Conservation (phyloP, 2,888 invertebrate genomes). For the Eurois occulta region DNA sequence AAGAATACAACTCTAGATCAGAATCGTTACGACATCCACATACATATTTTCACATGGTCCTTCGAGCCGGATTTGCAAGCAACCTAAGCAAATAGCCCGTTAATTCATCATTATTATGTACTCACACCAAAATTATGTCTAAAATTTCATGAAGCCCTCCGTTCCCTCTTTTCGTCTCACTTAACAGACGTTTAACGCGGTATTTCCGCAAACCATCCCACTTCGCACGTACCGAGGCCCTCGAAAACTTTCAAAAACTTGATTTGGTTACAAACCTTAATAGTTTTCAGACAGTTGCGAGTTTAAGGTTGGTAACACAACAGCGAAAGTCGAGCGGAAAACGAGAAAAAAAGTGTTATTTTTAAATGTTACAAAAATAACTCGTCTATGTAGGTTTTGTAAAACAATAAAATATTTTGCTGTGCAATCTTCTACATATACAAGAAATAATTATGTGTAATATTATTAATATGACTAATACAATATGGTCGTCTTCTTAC, state of each 20-base stretch:
- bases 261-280: conserved; percentile 66
- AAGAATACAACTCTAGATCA: not conserved
- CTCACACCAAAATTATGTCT: not conserved
- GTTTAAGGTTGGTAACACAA: conserved; percentile 59
- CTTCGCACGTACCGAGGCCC: conserved; percentile 54
- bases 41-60: not conserved
- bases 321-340: not conserved
- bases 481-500: not conserved
- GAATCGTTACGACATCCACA: not conserved
- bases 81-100: not conserved
- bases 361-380: too few species aligned
- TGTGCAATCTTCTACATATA: not conserved
- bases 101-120: not conserved
- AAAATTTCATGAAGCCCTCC: conserved; percentile 12
- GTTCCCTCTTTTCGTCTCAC: not conserved
- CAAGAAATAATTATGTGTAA: not conserved
- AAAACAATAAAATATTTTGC: not conserved
- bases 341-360: not conserved
- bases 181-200: conserved; percentile 26
- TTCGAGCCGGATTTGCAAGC: conserved; percentile 1
- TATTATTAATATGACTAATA: not conserved
- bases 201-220: conserved; percentile 40
- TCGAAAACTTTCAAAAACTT: conserved; percentile 72
- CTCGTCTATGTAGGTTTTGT: not conserved
- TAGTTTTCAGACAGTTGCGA: conserved; percentile 63